Evolutionary conservation across 1,140 invertebrate species (phyloP).

Genomic region (Macrobrachium rosenbergii): DNA sequence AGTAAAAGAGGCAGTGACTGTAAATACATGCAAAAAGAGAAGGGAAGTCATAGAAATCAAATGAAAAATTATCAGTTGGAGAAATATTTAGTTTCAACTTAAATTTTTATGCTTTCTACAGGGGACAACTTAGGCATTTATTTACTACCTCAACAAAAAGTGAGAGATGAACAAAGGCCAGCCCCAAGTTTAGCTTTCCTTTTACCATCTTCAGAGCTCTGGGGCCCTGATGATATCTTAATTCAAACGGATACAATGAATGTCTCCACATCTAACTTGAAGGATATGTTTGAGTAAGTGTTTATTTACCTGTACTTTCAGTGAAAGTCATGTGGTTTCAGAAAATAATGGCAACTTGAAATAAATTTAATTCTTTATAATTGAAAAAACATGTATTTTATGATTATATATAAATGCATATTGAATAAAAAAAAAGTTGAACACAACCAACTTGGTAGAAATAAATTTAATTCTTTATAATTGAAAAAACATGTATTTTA

Average conservation of each 20-base stretch:
- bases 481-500: too few species aligned
- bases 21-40: too few species aligned
- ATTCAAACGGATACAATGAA: conserved; percentile 83
- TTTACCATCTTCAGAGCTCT: conserved; percentile 88
- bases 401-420: too few species aligned
- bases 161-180: conserved; percentile 91
- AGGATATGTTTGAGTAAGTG: conserved; percentile 86
- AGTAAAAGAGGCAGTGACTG: too few species aligned
- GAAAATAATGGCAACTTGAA: too few species aligned
- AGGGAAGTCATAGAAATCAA: too few species aligned
- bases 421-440: too few species aligned
- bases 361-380: too few species aligned
- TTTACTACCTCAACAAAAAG: conserved; percentile 82
- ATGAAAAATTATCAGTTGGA: too few species aligned
- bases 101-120: conserved; percentile 70
- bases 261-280: conserved; percentile 87
- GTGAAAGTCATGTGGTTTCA: background rate
- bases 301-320: background rate
- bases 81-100: background rate
- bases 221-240: conserved; percentile 86
- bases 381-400: too few species aligned
- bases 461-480: too few species aligned
- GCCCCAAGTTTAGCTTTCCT: conserved; percentile 94
- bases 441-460: too few species aligned
- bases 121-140: conserved; percentile 94